These are phyloP conservation scores for Aricia agestis DNA, from an alignment of 1,140 invertebrate genomes.

Conservation along the genomic window DNA sequence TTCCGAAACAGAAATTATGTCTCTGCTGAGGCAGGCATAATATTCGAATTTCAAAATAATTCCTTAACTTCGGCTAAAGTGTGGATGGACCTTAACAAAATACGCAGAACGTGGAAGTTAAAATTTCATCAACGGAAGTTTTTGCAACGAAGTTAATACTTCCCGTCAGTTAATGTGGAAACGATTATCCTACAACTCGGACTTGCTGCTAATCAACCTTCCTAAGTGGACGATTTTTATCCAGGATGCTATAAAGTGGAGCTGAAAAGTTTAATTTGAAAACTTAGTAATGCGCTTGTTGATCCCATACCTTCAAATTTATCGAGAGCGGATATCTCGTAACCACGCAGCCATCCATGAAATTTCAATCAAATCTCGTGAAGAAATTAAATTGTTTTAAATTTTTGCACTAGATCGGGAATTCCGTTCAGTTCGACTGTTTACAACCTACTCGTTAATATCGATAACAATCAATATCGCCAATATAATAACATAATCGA, in stretches of 20 bases:
- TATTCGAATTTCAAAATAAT: no score
- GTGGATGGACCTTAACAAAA: no score
- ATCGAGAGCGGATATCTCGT: background rate
- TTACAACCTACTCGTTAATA: no score
- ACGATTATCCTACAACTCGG: background rate
- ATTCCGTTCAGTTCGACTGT: no score
- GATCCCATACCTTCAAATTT: background rate
- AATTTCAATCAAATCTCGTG: background rate
- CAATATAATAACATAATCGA: no score
- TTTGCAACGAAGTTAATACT: background rate
- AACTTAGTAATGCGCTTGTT: background rate
- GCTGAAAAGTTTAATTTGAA: slow-evolving; percentile 13
- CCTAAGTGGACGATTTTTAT: slow-evolving; percentile 8
- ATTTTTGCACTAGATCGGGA: no score
- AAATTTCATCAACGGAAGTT: background rate
- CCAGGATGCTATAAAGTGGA: background rate
- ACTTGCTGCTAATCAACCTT: background rate
- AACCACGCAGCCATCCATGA: background rate
- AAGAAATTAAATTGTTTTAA: background rate
- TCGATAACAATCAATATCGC: no score
- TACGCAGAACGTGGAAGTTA: no score
- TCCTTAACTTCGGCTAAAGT: no score
- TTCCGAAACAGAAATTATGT: no score
- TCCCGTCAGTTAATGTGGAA: background rate
- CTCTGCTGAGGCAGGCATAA: no score